phyloP scores from a whole-genome alignment of 2,113 vertebrate genomes.

The Brachypteracias leptosomus region DNA sequence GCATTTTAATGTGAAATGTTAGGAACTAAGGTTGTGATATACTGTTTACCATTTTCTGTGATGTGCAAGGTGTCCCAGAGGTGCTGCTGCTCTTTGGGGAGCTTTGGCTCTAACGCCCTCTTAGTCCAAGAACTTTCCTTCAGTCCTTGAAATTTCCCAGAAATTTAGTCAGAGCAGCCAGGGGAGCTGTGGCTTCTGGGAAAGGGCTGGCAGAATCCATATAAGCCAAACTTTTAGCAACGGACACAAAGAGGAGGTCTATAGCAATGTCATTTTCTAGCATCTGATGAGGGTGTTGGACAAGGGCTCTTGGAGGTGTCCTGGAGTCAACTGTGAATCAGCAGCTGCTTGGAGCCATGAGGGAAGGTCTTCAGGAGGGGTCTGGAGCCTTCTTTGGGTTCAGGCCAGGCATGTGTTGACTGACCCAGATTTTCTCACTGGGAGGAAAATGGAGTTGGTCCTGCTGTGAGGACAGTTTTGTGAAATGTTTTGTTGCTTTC shows the following conservation, averaged over 20 bases:
- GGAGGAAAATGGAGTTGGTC: neutral
- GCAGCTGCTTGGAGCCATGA: fast-evolving
- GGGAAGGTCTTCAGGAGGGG: neutral
- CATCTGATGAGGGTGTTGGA: neutral
- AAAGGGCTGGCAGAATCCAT: neutral
- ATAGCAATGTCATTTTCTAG: neutral
- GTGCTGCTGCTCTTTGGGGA: neutral
- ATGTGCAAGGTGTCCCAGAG: neutral
- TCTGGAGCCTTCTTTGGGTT: neutral
- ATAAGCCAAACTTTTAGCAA: neutral
- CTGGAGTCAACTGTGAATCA: neutral
- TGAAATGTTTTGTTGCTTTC: neutral
- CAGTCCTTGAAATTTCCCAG: neutral
- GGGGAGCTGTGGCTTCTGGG: neutral
- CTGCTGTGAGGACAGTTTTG: neutral
- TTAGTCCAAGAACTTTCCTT: neutral
- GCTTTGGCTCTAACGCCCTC: neutral
- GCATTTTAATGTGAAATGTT: neutral
- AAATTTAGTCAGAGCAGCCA: neutral
- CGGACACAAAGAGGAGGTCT: neutral
- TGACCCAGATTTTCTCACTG: neutral
- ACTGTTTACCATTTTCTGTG: neutral
- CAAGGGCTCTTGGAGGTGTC: neutral
- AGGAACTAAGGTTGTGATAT: neutral
- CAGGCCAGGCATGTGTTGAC: fast-evolving